Evolutionary conservation across 2,797 vertebrate genomes (phyloP), one percentile per base, ranked within the genome.

Genomic region (Megaceryle alcyon): DNA sequence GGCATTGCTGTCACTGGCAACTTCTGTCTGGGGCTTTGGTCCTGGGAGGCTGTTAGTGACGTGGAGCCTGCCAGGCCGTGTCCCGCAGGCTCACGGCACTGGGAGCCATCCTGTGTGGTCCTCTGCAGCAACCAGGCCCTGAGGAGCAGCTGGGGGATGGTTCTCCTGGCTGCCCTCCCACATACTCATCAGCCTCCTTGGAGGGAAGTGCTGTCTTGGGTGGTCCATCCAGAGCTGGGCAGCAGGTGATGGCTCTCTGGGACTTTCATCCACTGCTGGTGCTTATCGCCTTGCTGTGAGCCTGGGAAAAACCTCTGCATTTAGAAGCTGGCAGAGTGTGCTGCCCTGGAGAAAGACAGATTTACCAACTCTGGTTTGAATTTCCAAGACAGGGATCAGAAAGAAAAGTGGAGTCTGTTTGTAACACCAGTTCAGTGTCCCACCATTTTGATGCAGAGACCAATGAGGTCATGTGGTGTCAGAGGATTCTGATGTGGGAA

Each of bases 271-370:
- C 16, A 1, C 26, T 63, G 41, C 48, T 10, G 28, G 41, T 64
- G 10, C 76, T 69, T 37, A 59, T 19, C n/a, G 31, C 49, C 28
- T 37, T 54, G 35, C 37, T 33, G 31, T 43, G 20, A 57, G 76
- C 20, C 56, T 37, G 35, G 29, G 31, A 48, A 49, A 77, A 57
- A 77, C 7, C 29, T 46, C 65, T 28, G 28, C 39, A 49, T 80
- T 80, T 60, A n/a, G 57, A 28, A 73, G 35, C 48, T 44, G 9
- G 18, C 8, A 6, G 31, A 1, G 0, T 44, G 43, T 0, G 1
- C 13, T 28, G 3, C n/a, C n/a, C 7, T 31, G 76, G 35, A 63
- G 56, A 49, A 75, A 49, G 43, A 5, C 7, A 13, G 16, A 33
- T 61, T 49, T 25, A 86, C 63, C 72, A 15, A 1, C n/a, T 71